phyloP scores from a whole-genome alignment of 1,140 invertebrate species.

The Drosophila obscura region DNA sequence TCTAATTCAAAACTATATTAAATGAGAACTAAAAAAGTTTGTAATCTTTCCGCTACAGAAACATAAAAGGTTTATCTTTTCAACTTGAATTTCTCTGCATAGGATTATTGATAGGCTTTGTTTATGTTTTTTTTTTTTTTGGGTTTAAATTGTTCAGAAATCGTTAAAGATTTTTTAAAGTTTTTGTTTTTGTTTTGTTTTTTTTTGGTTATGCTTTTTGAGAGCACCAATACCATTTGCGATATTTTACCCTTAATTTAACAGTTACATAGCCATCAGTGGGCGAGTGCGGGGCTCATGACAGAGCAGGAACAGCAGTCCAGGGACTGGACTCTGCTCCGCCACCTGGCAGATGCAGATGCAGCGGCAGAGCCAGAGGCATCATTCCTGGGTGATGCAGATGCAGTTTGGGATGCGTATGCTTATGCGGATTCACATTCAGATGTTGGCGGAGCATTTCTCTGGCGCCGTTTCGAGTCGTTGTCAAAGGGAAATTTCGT shows the following conservation, averaged over 20 bases:
- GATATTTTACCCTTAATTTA: conserved; percentile 84
- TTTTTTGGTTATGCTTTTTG: conserved; percentile 41
- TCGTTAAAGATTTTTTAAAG: conserved; percentile 30
- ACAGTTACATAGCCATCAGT: conserved; percentile 69
- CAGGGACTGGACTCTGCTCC: conserved; percentile 6
- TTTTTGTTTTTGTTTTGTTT: conserved; percentile 32
- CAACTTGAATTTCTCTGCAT: no score
- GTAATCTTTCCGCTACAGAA: no score
- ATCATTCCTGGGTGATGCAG: conserved; percentile 13
- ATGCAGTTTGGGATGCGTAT: conserved; percentile 29
- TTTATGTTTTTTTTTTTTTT: background rate
- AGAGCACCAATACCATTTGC: conserved; percentile 82
- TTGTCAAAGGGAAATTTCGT: conserved; percentile 2
- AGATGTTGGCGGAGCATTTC: conserved; percentile 55
- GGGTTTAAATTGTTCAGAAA: conserved; percentile 27
- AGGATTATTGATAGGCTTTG: no score
- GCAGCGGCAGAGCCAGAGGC: conserved; percentile 1
- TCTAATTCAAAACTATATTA: no score
- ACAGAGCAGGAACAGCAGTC: conserved; percentile 10
- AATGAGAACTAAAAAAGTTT: no score
- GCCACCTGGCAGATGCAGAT: no score
- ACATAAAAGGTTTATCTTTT: no score
- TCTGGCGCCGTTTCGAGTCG: conserved; percentile 17
- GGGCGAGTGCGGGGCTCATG: conserved; percentile 53
- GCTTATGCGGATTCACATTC: conserved; percentile 14